A percentile compares a stretch with the other conserved stretches of the same genome.
phyloP scores from a whole-genome alignment of 2,888 invertebrate genomes.

The Panopea generosa region DNA sequence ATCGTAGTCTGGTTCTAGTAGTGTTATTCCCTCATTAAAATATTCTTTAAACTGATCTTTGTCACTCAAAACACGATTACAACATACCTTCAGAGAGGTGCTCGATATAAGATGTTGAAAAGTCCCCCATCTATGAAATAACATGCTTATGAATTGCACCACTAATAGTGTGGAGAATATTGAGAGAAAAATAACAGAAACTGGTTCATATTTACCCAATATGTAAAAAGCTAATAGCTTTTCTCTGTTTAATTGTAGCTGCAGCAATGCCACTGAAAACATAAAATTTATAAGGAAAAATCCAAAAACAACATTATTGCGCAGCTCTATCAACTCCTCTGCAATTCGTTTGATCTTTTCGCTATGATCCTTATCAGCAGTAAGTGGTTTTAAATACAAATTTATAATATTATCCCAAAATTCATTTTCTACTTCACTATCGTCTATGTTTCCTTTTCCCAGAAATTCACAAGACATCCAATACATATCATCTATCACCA shows the following conservation, averaged over 20 bases:
- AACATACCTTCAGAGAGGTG: slow-evolving; percentile 86
- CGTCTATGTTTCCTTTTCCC: slow-evolving; percentile 11
- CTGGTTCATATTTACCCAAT: slow-evolving; percentile 77
- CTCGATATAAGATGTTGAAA: slow-evolving; percentile 98
- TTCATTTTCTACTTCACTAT: slow-evolving; percentile 92
- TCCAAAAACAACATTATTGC: slow-evolving; percentile 73
- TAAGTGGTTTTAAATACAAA: slow-evolving; percentile 96
- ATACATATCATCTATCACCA: background rate
- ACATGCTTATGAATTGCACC: slow-evolving; percentile 98
- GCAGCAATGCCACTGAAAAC: slow-evolving; percentile 98
- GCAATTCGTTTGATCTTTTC: slow-evolving; percentile 49
- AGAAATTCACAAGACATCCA: background rate
- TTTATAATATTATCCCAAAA: slow-evolving; percentile 98
- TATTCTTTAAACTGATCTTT: too few species aligned
- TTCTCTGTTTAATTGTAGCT: slow-evolving; percentile 91
- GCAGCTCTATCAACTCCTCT: slow-evolving; percentile 58
- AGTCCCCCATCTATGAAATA: slow-evolving; percentile 99
- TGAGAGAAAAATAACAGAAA: slow-evolving; percentile 97
- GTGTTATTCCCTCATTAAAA: too few species aligned
- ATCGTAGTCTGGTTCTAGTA: too few species aligned
- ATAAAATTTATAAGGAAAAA: slow-evolving; percentile 97
- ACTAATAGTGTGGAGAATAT: slow-evolving; percentile 98
- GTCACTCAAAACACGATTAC: too few species aligned
- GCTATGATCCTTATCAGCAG: slow-evolving; percentile 91
- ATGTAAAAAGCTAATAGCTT: slow-evolving; percentile 89